Base-by-base conservation (phyloP, 2,888 invertebrate species). In the Hyalella azteca region DNA sequence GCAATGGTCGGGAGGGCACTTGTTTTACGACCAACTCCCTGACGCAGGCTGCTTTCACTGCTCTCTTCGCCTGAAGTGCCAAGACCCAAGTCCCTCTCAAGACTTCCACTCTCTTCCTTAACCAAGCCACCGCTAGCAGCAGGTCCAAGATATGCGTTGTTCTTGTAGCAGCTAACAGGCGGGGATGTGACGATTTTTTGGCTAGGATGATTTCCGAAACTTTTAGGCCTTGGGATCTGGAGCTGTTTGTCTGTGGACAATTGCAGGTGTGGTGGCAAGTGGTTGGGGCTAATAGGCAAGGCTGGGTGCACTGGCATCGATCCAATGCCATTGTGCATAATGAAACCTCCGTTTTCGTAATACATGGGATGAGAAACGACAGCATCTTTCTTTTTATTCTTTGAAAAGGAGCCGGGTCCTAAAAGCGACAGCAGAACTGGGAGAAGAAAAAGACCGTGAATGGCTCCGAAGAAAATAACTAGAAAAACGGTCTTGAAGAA, bases 401-500 rank as follows among this genome's bases (percentile, higher is more conserved):
- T 75, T 41, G 75, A 75, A 45, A 22, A 75, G 0, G 93, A 92
- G 0, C 94, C 94, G 0, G 95, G 95, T 0, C 95, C 95, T 85
- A 95, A 95, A 3, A 95, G 89, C 0, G 95, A 95, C 0, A 95
- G 88, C 1, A 95, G 89, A 2, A 95, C 95, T 0, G 97, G 97
- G 19, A 97, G 89, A 22, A 97, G 90, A 86, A 97, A 93, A 5
- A 97, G 90, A 0, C 97, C 97, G 87, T 97, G 97, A 91, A 97
- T 92, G 3, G 96, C 95, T 59, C 97, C 97, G 85, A 96, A 94
- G 88, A 96, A 93, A 86, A 97, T 95, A 0, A 97, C 96, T 87
- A 97, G 90, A 88, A 97, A 96, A 41, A 97, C 95, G 92, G 97
- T 79, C 36, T 79, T 79, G 54, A 79, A 79, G 40, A 79, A 79